Evolutionary conservation across 2,888 invertebrate genomes (phyloP), one percentile per base, ranked within the genome.

Genomic region (Odontocolon sp.): DNA sequence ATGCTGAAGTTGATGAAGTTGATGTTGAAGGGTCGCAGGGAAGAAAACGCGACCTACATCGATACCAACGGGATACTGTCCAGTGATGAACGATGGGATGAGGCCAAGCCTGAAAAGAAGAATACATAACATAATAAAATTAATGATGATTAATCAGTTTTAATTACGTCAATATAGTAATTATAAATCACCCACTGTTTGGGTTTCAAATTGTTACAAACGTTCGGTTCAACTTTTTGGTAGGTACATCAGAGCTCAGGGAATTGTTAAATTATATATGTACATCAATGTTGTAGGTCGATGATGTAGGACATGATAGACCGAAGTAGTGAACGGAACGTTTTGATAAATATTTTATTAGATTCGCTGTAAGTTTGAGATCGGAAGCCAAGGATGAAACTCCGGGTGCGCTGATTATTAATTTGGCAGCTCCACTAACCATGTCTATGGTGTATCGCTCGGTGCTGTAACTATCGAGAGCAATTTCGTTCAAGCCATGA

Each of bases 1-100:
- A 57, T 87, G 87, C 59, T 90, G 89, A 57, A 89, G 89, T 42
- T 88, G 88, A 68, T 89, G 89, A 54, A 77, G 70, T 36, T 79
- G 79, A 61, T 77, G 77, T 52, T 82, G 81, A 40, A 90, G 81
- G 40, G 90, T 86, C 56, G 90, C 88, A 36, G 90, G 89, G 54
- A 90, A 88, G 82, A 89, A 89, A 6, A 90, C 88, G 6, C 87
- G 84, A 8, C 89, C 88, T 23, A 89, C 88, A 70, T 89, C 88
- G 38, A 88, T 86, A 3, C 88, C 87, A 14, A 88, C 88, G 1
- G 90, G 89, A 75, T 90, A 90, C 42, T 89, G 87, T 14, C 87
- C 87, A 33, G 88, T 87, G 77, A 90, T 89, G 82, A 90, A 74
- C 67, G 89, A 88, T 61, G 89, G 89, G 83, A 89, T 88, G 52